These are phyloP conservation scores for Leucopsar rothschildi DNA, from an alignment of 2,113 vertebrate genomes.

Conservation along the genomic window DNA sequence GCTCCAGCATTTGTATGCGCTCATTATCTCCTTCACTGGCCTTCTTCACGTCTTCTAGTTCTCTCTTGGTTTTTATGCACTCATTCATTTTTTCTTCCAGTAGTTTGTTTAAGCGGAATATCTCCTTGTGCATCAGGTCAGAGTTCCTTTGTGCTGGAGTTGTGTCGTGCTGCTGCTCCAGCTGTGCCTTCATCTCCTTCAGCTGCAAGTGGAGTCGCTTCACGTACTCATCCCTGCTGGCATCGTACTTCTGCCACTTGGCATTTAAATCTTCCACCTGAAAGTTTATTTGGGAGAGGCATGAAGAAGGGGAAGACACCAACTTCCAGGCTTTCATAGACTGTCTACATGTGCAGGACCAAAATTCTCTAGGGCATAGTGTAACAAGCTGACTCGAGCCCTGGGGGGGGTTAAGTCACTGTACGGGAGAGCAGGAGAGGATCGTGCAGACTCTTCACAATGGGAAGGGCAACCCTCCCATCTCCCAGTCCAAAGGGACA, in stretches of 20 bases:
- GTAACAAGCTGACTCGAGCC: rapidly evolving
- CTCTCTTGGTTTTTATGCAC: conserved; percentile 58
- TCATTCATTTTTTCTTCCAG: conserved; percentile 83
- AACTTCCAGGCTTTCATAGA: background rate
- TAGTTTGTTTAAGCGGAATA: conserved; percentile 82
- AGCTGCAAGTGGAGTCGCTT: conserved; percentile 80
- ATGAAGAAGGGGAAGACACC: background rate
- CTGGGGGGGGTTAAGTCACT: background rate
- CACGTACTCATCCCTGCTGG: conserved; percentile 88
- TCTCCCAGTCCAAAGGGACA: background rate
- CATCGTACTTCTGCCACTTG: conserved; percentile 93
- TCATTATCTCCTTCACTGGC: conserved; percentile 67
- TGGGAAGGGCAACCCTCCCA: background rate
- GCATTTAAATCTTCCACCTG: conserved; percentile 91
- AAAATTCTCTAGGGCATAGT: background rate
- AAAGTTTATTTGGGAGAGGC: background rate
- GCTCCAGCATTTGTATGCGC: conserved; percentile 86
- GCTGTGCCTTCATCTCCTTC: conserved; percentile 58
- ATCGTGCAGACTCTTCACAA: background rate
- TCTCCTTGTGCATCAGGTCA: conserved; percentile 82
- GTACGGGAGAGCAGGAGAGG: background rate
- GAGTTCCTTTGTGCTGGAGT: background rate
- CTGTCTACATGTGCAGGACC: background rate
- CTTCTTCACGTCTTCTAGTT: conserved; percentile 63
- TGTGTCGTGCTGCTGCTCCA: conserved; percentile 3